Evolutionary conservation across 2,888 invertebrate genomes (phyloP), one percentile per base, ranked within the genome.

Genomic region (Brassicogethes aeneus): DNA sequence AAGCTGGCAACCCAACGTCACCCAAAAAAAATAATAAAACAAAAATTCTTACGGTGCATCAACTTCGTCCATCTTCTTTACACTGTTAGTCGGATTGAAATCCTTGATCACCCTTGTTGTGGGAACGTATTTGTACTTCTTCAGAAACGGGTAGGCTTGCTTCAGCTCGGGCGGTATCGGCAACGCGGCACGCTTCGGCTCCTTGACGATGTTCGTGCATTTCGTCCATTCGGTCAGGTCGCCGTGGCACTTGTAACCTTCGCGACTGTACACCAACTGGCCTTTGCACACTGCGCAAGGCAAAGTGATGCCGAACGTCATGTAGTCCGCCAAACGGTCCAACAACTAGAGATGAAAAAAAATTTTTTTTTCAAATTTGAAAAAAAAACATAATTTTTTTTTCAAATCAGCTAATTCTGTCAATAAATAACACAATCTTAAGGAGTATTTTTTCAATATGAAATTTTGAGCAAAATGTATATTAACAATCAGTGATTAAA

Each of bases 221-320:
- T 88, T 89, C 0, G 88, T 83, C 92, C 93, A 97, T 61, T 92
- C 94, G 8, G 81, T 83, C 17, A 88, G 55, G 60, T 83, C 72
- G 16, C 78, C 78, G 66, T 56, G 42, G 64, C 97, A 99, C 47
- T 79, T 75, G 62, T 97, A 99, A 2, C 89, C 87, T 43, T 77
- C 72, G 16, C 84, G 82, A 41, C 70, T 71, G 54, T 82, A 78
- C 29, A 75, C 68, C 14, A 85, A 73, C 57, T 90, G 85, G 0
- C 88, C 88, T 37, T 77, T 75, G 61, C 97, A 99, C 53, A 84
- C 81, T 0, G 77, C 64, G 56, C 97, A 99, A 0, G 77, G 77
- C 44, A 75, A 66, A 2, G 92, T 70, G 2, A 81, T 78, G 17
- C 97, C 99, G 70, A 97, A 99, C 0, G 82, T 76, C 78, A 97